Conservation (phyloP, 2,888 invertebrate genomes). For the Drosophila robusta region DNA sequence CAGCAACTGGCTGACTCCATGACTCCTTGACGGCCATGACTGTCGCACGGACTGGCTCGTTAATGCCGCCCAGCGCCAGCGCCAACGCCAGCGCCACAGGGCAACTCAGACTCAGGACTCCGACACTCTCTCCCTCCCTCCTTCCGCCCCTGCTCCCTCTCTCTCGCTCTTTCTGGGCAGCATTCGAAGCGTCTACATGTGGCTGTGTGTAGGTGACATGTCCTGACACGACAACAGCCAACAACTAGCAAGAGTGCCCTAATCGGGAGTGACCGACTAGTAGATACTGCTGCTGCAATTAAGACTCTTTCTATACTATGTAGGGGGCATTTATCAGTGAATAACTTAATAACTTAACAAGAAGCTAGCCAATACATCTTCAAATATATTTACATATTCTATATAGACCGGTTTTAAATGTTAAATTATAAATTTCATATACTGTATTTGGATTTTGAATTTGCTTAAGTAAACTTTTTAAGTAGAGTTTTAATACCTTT, state of each 20-base stretch:
- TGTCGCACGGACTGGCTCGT: constrained; percentile 54
- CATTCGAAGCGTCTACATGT: constrained; percentile 47
- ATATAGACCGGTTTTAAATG: no score
- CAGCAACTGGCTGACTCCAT: constrained; percentile 50
- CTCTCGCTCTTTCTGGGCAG: not conserved
- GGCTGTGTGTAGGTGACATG: constrained; percentile 74
- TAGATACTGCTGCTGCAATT: no score
- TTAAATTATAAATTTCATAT: no score
- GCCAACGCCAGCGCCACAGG: constrained; percentile 54
- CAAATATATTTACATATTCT: no score
- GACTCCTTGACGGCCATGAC: constrained; percentile 27
- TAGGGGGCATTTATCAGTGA: no score
- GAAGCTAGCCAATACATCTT: no score
- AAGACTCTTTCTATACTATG: no score
- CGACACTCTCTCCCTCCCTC: not conserved
- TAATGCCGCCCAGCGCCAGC: constrained; percentile 65
- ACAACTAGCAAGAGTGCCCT: not conserved
- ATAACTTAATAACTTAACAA: no score
- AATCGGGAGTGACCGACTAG: no score
- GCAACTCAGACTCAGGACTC: constrained; percentile 32
- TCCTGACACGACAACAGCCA: constrained; percentile 68
- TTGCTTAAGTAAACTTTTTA: no score
- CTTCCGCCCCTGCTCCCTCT: not conserved
- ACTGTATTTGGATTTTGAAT: no score
- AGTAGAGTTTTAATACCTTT: no score